Conservation (phyloP, 2,797 vertebrate genomes). For the Ptychobarbus kaznakovi region DNA sequence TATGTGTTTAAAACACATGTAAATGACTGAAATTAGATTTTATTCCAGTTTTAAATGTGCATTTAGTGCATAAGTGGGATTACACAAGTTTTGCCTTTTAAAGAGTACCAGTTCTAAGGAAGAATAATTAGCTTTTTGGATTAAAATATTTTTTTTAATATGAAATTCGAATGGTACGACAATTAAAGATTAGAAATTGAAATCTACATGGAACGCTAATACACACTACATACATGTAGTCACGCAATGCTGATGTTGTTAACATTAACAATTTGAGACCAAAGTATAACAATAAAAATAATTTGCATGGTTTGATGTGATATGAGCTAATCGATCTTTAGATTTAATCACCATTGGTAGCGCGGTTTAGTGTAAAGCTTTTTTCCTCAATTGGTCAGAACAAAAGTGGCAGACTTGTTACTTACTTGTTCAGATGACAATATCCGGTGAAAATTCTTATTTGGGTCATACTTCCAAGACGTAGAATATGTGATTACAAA, state of each 20-base stretch:
- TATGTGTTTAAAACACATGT: no score
- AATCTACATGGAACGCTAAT: not conserved
- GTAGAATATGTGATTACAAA: no score
- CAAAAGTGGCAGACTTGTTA: not conserved
- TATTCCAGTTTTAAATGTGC: no score
- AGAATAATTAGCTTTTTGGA: no score
- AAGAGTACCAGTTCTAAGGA: not conserved
- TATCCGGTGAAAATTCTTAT: no score
- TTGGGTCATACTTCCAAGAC: not conserved
- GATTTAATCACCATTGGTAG: not conserved
- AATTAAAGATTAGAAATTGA: not conserved
- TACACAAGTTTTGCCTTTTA: not conserved
- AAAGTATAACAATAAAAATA: no score
- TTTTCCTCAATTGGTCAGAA: not conserved
- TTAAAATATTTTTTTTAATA: no score
- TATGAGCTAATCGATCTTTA: not conserved
- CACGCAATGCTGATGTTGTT: no score
- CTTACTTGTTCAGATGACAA: no score
- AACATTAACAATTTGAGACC: no score
- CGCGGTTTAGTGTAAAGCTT: not conserved
- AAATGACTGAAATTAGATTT: no score
- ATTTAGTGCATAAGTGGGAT: no score
- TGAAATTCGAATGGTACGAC: not conserved
- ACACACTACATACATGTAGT: not conserved
- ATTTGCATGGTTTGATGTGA: not conserved